A percentile compares a stretch with the other conserved stretches of the same genome.
Conservation (phyloP, 2,113 vertebrate species). For the Otolemur garnettii region DNA sequence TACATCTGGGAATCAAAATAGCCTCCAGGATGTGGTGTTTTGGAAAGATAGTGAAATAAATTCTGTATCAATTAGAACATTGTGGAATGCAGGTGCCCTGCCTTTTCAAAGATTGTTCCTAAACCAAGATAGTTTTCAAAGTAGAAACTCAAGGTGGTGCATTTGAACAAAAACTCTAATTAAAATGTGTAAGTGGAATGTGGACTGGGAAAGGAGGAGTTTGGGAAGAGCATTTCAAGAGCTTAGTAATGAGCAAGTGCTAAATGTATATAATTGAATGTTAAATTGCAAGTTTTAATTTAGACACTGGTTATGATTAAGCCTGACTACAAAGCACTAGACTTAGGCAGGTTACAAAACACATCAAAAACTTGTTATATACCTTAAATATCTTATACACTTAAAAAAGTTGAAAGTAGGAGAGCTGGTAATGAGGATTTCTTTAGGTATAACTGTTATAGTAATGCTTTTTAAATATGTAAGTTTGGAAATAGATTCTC, state of each 20-base stretch:
- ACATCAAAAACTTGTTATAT: background rate
- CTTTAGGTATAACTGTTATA: background rate
- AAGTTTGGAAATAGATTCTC: background rate
- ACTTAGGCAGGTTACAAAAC: background rate
- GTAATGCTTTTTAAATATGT: background rate
- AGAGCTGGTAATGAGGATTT: background rate
- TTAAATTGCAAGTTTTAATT: background rate
- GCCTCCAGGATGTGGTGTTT: background rate
- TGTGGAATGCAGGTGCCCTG: conserved; percentile 11
- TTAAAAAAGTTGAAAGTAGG: background rate
- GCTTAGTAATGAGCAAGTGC: background rate
- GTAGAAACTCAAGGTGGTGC: background rate
- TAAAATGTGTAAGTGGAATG: background rate
- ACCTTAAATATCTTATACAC: background rate
- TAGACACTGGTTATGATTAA: background rate
- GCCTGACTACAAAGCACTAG: background rate
- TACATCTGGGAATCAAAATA: conserved; percentile 44
- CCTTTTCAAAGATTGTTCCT: conserved; percentile 29
- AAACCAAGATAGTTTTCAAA: background rate
- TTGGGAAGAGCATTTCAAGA: background rate
- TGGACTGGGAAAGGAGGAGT: background rate
- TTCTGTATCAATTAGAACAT: conserved; percentile 43
- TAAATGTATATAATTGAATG: background rate
- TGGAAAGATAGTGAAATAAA: conserved; percentile 33
- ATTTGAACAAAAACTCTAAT: conserved; percentile 16